phyloP scores from a whole-genome alignment of 2,113 vertebrate species.

The Australoheros scitulus region DNA sequence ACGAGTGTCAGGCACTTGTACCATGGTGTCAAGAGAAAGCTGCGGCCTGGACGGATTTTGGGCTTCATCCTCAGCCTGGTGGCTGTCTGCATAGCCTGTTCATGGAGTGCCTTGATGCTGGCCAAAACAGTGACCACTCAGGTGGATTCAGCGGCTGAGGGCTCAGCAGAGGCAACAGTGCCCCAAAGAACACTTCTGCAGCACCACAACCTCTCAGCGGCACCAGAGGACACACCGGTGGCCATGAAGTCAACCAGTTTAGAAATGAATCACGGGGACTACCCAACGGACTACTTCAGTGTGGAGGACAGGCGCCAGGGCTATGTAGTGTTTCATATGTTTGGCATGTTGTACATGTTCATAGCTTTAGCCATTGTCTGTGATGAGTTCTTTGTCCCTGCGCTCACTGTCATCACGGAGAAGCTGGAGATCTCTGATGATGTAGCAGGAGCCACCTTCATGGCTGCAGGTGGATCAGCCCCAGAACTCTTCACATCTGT shows the following conservation, averaged over 20 bases:
- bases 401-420: conserved; percentile 95
- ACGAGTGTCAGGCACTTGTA: conserved; percentile 63
- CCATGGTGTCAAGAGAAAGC: conserved; percentile 86
- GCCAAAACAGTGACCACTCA: conserved; percentile 71
- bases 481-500: conserved; percentile 98
- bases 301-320: conserved; percentile 89
- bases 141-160: conserved; percentile 18
- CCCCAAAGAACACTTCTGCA: conserved; percentile 90
- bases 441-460: conserved; percentile 97
- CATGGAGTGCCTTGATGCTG: conserved; percentile 91
- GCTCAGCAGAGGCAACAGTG: conserved; percentile 52
- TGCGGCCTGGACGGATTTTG: conserved; percentile 86
- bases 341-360: conserved; percentile 99
- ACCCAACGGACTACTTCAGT: conserved; percentile 89
- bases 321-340: conserved; percentile 88
- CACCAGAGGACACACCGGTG: conserved; percentile 62
- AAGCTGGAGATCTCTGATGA: conserved; percentile 95
- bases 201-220: conserved; percentile 77
- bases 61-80: conserved; percentile 87
- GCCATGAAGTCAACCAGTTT: conserved; percentile 66
- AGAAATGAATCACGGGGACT: conserved; percentile 86
- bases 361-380: conserved; percentile 97
- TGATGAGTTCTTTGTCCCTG: conserved; percentile 98
- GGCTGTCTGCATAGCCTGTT: conserved; percentile 86
- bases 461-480: conserved; percentile 97